Conservation (phyloP, 2,797 vertebrate species). For the Bradypus variegatus region DNA sequence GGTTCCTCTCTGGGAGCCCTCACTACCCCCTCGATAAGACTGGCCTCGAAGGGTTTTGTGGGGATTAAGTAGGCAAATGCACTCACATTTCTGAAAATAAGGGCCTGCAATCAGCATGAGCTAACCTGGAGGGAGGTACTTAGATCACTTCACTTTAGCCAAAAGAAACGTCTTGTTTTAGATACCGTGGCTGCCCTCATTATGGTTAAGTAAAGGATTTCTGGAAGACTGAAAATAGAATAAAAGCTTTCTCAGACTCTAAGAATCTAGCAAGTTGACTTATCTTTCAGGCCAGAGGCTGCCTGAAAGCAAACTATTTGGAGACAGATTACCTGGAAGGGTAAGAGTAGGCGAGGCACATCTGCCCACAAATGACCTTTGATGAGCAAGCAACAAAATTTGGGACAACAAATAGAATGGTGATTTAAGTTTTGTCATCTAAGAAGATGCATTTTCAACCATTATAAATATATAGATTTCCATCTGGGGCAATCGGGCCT, state of each 20-base stretch:
- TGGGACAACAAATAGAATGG: not conserved
- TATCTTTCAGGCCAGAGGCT: not conserved
- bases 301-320: not conserved
- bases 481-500: not conserved
- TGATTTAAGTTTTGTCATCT: not conserved
- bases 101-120: not conserved
- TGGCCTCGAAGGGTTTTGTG: not conserved
- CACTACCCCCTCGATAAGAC: not conserved
- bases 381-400: not conserved
- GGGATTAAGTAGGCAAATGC: not conserved
- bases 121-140: not conserved
- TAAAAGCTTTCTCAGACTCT: not conserved
- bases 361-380: not conserved
- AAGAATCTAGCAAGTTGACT: not conserved
- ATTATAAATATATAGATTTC: not conserved
- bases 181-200: too few species aligned
- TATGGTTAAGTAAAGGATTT: not conserved
- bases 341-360: not conserved
- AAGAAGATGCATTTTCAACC: not conserved
- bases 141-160: not conserved
- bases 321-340: not conserved
- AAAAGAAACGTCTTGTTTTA: not conserved
- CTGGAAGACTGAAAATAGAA: not conserved
- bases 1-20: too few species aligned
- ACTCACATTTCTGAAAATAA: not conserved